Evolutionary conservation across 2,113 vertebrate genomes (phyloP).

Genomic region (Passerina amoena): DNA sequence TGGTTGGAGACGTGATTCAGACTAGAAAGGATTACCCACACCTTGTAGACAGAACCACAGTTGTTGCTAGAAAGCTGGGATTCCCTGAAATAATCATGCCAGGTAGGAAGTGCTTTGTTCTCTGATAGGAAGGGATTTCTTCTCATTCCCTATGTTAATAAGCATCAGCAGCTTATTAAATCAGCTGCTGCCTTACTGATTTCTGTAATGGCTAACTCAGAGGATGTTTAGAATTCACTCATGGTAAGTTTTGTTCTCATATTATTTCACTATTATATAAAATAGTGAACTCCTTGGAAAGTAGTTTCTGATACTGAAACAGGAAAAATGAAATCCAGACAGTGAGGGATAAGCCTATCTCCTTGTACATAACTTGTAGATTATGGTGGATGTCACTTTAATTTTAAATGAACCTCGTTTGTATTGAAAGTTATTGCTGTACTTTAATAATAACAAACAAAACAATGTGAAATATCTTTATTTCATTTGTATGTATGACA

Average conservation of each 20-base stretch:
- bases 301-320: not conserved
- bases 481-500: not conserved
- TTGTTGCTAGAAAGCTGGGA: slow-evolving; percentile 93
- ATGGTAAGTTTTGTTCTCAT: not conserved
- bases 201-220: not conserved
- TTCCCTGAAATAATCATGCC: slow-evolving; percentile 99
- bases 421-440: not conserved
- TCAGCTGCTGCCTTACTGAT: not conserved
- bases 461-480: not conserved
- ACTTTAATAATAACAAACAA: not conserved
- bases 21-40: slow-evolving; percentile 96
- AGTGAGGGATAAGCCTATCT: not conserved
- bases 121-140: not conserved
- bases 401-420: not conserved
- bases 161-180: not conserved
- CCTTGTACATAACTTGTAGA: not conserved
- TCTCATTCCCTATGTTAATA: not conserved
- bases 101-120: slow-evolving; percentile 64
- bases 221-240: not conserved
- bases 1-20: slow-evolving; percentile 91
- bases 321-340: not conserved
- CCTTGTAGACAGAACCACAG: slow-evolving; percentile 94
- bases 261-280: not conserved
- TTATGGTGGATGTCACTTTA: not conserved
- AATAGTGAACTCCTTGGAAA: not conserved